phyloP scores from a whole-genome alignment of 2,113 vertebrate genomes.

The Nesospiza acunhae region DNA sequence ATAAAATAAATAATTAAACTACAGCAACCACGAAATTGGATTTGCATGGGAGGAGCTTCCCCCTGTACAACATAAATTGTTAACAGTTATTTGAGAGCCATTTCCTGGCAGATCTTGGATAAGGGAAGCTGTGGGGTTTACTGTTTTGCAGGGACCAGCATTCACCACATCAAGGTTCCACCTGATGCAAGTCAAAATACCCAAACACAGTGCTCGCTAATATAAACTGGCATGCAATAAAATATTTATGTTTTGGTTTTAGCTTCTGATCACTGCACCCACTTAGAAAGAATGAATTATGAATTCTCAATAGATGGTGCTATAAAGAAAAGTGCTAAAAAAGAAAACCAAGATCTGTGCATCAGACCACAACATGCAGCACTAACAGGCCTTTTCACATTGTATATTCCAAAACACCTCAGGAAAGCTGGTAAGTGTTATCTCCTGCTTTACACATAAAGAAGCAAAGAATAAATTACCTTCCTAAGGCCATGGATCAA shows the following conservation, averaged over 20 bases:
- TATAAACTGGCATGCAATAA: neutral
- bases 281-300: slow-evolving; percentile 53
- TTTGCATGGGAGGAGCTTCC: slow-evolving; percentile 23
- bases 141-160: neutral
- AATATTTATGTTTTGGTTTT: slow-evolving; percentile 42
- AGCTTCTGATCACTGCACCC: slow-evolving; percentile 51
- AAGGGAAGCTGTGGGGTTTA: neutral
- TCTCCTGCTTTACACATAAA: neutral
- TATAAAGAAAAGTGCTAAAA: slow-evolving; percentile 40
- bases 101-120: slow-evolving; percentile 29
- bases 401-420: neutral
- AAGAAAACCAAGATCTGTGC: neutral
- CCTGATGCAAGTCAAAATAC: neutral
- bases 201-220: neutral
- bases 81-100: slow-evolving; percentile 14
- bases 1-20: slow-evolving; percentile 19
- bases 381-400: neutral
- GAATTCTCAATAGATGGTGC: neutral
- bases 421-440: neutral
- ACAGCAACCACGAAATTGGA: slow-evolving; percentile 28
- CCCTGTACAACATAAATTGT: slow-evolving; percentile 10
- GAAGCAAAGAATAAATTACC: slow-evolving; percentile 5
- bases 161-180: neutral
- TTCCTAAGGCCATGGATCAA: neutral
- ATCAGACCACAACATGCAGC: neutral